A percentile compares a stretch with the other conserved stretches of the same genome.
Conservation (phyloP, 2,888 invertebrate species). For the Caenorhabditis sp. region DNA sequence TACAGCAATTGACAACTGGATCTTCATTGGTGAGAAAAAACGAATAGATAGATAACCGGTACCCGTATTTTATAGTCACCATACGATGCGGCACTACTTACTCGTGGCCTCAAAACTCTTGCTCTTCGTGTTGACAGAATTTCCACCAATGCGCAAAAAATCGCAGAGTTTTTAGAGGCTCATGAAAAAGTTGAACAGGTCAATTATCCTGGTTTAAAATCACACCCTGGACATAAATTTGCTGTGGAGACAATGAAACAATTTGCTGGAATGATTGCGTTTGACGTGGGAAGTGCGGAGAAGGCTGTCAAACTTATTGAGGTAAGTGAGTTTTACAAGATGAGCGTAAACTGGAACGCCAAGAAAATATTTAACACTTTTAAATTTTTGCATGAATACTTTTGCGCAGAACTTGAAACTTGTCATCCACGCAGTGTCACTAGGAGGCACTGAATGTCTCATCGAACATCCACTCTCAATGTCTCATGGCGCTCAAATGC, state of each 20-base stretch:
- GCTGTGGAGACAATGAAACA: constrained; percentile 45
- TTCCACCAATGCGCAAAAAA: constrained; percentile 41
- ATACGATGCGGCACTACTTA: constrained; percentile 48
- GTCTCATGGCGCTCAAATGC: constrained; percentile 49
- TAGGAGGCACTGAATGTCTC: constrained; percentile 60
- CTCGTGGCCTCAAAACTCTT: constrained; percentile 58
- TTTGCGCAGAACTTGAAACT: constrained; percentile 36
- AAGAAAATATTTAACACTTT: no score
- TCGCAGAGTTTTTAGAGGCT: constrained; percentile 46
- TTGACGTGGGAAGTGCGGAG: constrained; percentile 48
- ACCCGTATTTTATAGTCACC: constrained; percentile 32
- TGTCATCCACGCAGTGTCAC: constrained; percentile 54
- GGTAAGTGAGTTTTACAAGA: no score
- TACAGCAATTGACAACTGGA: constrained; percentile 51
- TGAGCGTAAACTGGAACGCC: constrained; percentile 7
- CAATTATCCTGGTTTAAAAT: constrained; percentile 55
- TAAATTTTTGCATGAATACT: no score
- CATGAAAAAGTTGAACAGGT: constrained; percentile 50
- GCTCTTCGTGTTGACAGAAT: constrained; percentile 51
- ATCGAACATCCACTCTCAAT: constrained; percentile 57
- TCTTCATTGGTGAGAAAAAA: constrained; percentile 28
- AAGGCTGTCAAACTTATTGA: constrained; percentile 49
- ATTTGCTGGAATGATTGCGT: constrained; percentile 61
- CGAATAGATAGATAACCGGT: background rate
- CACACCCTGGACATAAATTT: constrained; percentile 54